These are phyloP conservation scores for Phyto melanocephala DNA, from an alignment of 2,888 invertebrate species.

Conservation along the genomic window DNA sequence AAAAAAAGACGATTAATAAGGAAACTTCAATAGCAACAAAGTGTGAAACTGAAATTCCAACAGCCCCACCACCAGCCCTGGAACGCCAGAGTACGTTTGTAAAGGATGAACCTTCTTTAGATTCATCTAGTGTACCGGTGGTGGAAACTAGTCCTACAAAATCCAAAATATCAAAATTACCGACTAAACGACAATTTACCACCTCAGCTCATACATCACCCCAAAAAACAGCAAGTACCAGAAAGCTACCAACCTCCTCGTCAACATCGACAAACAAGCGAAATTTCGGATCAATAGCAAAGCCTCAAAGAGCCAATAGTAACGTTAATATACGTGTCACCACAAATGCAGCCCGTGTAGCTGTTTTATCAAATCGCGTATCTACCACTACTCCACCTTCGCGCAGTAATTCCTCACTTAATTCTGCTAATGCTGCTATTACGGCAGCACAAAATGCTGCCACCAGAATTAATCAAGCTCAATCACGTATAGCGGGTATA, in stretches of 20 bases:
- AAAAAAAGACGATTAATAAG: conserved; percentile 68
- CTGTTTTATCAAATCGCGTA: conserved; percentile 70
- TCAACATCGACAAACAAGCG: conserved; percentile 48
- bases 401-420: conserved; percentile 77
- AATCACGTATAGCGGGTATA: conserved; percentile 77
- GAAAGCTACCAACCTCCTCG: conserved; percentile 59
- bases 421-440: conserved; percentile 65
- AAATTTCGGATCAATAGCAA: conserved; percentile 65
- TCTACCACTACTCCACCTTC: conserved; percentile 77
- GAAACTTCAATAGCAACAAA: background rate
- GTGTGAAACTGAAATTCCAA: background rate
- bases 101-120: conserved; percentile 85
- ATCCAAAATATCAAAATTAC: conserved; percentile 74
- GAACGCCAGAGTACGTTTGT: conserved; percentile 95
- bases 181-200: conserved; percentile 69
- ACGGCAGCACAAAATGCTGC: conserved; percentile 66
- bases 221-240: conserved; percentile 63
- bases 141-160: conserved; percentile 73
- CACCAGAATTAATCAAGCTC: conserved; percentile 74
- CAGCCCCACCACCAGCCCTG: conserved; percentile 78
- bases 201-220: conserved; percentile 69
- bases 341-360: conserved; percentile 71
- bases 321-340: conserved; percentile 74
- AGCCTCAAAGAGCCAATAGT: conserved; percentile 77
- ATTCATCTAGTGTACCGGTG: conserved; percentile 75